Base-by-base conservation (phyloP, 1,140 invertebrate genomes). In the Stegodyphus dumicola region DNA sequence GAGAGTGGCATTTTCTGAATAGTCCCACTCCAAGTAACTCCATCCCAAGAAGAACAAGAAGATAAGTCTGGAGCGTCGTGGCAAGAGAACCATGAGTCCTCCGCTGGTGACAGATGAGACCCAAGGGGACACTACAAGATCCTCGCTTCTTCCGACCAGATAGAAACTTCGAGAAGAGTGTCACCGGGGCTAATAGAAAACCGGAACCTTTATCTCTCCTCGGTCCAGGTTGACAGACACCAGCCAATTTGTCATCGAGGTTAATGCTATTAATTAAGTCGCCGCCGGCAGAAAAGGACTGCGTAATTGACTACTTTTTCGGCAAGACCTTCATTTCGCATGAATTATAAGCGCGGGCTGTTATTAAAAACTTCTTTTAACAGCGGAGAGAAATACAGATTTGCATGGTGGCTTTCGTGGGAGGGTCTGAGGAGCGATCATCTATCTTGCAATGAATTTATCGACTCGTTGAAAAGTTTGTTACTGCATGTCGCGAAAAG, bases 211-310 rank as follows among this genome's bases (percentile, higher is more conserved):
- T 60, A 60, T 60, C 56, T 60, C 15, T 60, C 15, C 52, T 53
- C 17, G 7, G 15, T 56, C n/a, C 73, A n/a, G 64, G 64, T 77
- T 77, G 64, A 77, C 76, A 77, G 76, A 77, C 76, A 77, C 76
- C 76, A 52, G 49, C 65, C 76, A 77, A 77, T 77, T 77, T 77
- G 76, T 77, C 76, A 77, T 77, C 10, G 76, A 53, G 64, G 76
- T 65, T 77, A 77, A 77, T 77, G 76, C 66, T 64, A 77, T 77
- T 77, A 77, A 77, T 77, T 77, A 77, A 51, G 76, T 51, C 49
- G 56, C 11, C 6, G 53, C 18, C 56, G n/a, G 53, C 18, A 77
- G 56, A 18, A 77, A 65, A 15, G 48, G 52, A 66, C 49, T 56
- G 76, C 18, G 17, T 70, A 48, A 70, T 48, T 70, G 67, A 70